Percentiles rank a stretch among this genome's conserved stretches.
Evolutionary conservation across 1,140 invertebrate species (phyloP).

Genomic region (Drosophila ogumai): DNA sequence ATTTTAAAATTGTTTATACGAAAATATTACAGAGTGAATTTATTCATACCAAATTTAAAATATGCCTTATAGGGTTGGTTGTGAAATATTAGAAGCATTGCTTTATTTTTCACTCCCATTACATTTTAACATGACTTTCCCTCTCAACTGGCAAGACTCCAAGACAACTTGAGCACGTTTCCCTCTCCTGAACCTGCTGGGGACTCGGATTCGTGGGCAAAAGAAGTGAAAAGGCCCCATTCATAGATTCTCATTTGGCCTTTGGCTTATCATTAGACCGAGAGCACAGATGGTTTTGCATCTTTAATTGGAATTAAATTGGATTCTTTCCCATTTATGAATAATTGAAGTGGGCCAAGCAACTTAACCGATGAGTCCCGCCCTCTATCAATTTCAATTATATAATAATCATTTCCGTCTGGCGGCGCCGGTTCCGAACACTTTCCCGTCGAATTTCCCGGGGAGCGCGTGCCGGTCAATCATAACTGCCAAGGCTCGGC

Average conservation of each 20-base stretch:
- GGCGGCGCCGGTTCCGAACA: constrained; percentile 30
- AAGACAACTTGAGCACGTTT: constrained; percentile 72
- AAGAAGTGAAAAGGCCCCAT: constrained; percentile 44
- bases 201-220: constrained; percentile 8
- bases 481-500: constrained; percentile 46
- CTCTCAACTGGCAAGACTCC: constrained; percentile 36
- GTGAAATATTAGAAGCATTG: no score
- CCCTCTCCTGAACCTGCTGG: constrained; percentile 36
- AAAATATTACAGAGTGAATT: background rate
- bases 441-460: constrained; percentile 11
- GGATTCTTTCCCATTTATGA: constrained; percentile 58
- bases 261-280: constrained; percentile 58
- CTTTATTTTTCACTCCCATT: background rate
- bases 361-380: constrained; percentile 24
- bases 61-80: no score
- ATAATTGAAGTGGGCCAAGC: constrained; percentile 68
- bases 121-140: background rate
- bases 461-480: constrained; percentile 61
- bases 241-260: constrained; percentile 25
- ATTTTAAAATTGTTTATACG: background rate
- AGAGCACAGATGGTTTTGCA: constrained; percentile 70
- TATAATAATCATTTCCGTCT: constrained; percentile 81
- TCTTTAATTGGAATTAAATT: constrained; percentile 80
- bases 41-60: background rate
- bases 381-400: constrained; percentile 81